Evolutionary conservation across 2,113 vertebrate species (phyloP).

Genomic region (Garra rufa): DNA sequence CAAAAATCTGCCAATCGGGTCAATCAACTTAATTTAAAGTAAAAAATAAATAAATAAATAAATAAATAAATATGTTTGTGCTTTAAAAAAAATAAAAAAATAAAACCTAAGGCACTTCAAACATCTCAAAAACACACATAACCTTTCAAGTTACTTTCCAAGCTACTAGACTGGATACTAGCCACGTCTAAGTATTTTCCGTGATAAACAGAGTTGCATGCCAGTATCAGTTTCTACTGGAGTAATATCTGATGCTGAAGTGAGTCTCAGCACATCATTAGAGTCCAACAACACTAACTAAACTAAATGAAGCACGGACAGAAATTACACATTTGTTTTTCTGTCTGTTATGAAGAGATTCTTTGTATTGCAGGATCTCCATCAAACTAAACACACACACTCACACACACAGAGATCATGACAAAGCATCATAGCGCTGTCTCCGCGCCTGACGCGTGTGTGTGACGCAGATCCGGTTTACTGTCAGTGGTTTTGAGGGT

Average conservation of each 20-base stretch:
- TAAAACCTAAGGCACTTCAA: no score
- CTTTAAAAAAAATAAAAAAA: no score
- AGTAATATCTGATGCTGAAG: background rate
- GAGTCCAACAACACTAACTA: background rate
- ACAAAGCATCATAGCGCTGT: background rate
- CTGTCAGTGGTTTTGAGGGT: background rate
- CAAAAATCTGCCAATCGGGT: no score
- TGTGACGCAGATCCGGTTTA: background rate
- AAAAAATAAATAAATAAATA: no score
- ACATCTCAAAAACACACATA: background rate
- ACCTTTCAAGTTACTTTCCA: no score
- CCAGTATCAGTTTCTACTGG: no score
- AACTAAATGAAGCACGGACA: background rate
- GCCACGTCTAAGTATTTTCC: no score
- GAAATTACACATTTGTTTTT: background rate
- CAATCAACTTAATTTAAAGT: no score
- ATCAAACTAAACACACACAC: background rate
- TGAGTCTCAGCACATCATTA: background rate
- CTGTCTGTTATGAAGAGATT: background rate
- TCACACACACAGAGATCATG: background rate
- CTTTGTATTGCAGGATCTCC: background rate
- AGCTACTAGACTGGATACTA: no score
- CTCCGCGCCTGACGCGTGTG: background rate
- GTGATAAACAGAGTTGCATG: no score
- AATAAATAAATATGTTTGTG: no score